Evolutionary conservation across 2,888 invertebrate species (phyloP), one percentile per base, ranked within the genome.

Genomic region (Metellina segmentata): DNA sequence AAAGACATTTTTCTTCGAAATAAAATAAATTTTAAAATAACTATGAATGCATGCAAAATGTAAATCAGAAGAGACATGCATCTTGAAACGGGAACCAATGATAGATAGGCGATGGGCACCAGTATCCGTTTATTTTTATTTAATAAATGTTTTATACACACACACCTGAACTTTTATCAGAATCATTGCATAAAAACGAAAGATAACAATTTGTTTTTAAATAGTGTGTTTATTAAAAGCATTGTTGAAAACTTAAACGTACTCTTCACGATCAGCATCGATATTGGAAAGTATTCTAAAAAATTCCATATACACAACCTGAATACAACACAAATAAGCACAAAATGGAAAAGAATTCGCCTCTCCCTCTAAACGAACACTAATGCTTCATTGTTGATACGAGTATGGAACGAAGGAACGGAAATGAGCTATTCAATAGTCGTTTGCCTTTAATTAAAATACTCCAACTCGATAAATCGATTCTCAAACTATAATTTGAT

Each of bases 401-500:
- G 52, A 77, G 79, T 61, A 34, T 20, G 6, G 16, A 53, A 20
- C 19, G 19, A 51, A 51, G 61, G 13, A 7, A 79, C 19, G 69
- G 77, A 48, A 70, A 77, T 34, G 34, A 34, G 86, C 70, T 51
- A 72, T 78, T 78, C 81, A 72, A 81, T 87, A 72, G 70, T 87
- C 87, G 87, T 79, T 87, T 81, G 79, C 20, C 20, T 81, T 87
- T 87, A 87, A 87, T 87, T 87, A 87, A 87, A 87, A 87, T 87
- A 81, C 87, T 81, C 72, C n/a, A 34, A 52, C 51, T 72, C 87
- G 13, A 81, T 87, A 81, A 81, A 87, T 87, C 87, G 87, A 87
- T 87, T 48, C 52, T 8, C 51, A 77, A 87, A 87, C 81, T 87
- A 81, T 87, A 72, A 87, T 87, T 87, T 87, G 72, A 87, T 87